A percentile compares a stretch with the other conserved stretches of the same genome.
Conservation (phyloP, 2,797 vertebrate genomes). For the Hypotaenidia okinawae region DNA sequence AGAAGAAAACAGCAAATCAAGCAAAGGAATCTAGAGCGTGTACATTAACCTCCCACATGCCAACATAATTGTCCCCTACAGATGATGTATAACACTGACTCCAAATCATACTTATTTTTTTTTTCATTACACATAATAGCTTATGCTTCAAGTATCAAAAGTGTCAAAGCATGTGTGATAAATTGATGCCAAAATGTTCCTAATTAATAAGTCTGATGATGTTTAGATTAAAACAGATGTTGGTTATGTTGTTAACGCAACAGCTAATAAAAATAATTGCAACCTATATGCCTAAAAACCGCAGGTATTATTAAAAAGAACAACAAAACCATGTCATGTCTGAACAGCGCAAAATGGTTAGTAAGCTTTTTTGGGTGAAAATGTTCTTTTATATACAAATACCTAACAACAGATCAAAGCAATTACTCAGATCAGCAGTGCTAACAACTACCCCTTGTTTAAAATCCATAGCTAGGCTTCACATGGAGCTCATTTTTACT, state of each 20-base stretch:
- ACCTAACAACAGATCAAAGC: background rate
- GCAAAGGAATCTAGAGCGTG: conserved; percentile 73
- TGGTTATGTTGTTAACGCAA: conserved; percentile 65
- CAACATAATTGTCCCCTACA: conserved; percentile 75
- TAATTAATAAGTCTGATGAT: conserved; percentile 73
- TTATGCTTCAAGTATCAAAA: conserved; percentile 69
- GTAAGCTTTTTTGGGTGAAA: background rate
- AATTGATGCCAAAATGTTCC: conserved; percentile 72
- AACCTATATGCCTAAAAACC: conserved; percentile 38
- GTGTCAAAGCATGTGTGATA: conserved; percentile 69
- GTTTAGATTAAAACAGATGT: conserved; percentile 73
- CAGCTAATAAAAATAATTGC: conserved; percentile 73
- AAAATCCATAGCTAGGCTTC: background rate
- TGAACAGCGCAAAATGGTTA: conserved; percentile 23
- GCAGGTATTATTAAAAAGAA: conserved; percentile 52
- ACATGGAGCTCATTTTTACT: background rate
- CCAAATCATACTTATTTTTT: conserved; percentile 68
- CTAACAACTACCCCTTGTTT: background rate
- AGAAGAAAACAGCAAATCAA: conserved; percentile 81
- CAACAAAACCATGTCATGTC: conserved; percentile 29
- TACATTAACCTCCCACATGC: conserved; percentile 78
- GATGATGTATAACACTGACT: conserved; percentile 73
- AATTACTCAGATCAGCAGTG: conserved; percentile 12
- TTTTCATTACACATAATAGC: conserved; percentile 67
- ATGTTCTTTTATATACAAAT: conserved; percentile 1